Evolutionary conservation across 2,888 invertebrate genomes (phyloP).

Genomic region (Parnassius smintheus): DNA sequence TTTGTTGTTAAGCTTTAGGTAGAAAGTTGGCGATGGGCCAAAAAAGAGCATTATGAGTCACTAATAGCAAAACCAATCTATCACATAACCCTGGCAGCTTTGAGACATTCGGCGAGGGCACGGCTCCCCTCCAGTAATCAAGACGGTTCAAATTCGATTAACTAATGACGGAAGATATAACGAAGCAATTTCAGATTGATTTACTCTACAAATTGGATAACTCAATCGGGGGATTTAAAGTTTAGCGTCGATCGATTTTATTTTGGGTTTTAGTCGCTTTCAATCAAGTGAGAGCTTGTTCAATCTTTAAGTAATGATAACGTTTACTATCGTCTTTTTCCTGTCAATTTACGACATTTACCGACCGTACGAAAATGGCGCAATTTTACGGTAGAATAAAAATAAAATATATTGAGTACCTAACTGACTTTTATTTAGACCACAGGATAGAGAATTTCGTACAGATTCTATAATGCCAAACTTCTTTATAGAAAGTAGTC

Average conservation of each 20-base stretch:
- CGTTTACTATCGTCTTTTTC: too few species aligned
- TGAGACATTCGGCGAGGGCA: not conserved
- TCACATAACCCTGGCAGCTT: conserved; percentile 15
- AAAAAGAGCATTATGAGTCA: conserved; percentile 15
- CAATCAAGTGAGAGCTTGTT: too few species aligned
- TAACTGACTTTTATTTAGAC: too few species aligned
- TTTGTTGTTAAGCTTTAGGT: conserved; percentile 1
- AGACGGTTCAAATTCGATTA: conserved; percentile 13
- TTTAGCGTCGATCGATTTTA: not conserved
- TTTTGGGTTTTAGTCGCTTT: not conserved
- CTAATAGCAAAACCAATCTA: conserved; percentile 15
- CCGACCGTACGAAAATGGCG: too few species aligned
- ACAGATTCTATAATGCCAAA: too few species aligned
- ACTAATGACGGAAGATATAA: conserved; percentile 12
- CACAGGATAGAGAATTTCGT: too few species aligned
- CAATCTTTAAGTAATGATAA: too few species aligned
- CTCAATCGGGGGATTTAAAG: conserved; percentile 8
- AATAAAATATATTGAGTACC: too few species aligned
- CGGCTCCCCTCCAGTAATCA: conserved; percentile 1
- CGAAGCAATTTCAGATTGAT: conserved; percentile 14
- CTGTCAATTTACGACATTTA: too few species aligned
- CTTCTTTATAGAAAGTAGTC: too few species aligned
- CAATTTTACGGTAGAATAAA: too few species aligned
- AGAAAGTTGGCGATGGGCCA: conserved; percentile 12
- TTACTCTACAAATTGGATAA: conserved; percentile 14